Evolutionary conservation across 2,888 invertebrate genomes (phyloP), one percentile per base, ranked within the genome.

Genomic region (Pyrochroa serraticornis): DNA sequence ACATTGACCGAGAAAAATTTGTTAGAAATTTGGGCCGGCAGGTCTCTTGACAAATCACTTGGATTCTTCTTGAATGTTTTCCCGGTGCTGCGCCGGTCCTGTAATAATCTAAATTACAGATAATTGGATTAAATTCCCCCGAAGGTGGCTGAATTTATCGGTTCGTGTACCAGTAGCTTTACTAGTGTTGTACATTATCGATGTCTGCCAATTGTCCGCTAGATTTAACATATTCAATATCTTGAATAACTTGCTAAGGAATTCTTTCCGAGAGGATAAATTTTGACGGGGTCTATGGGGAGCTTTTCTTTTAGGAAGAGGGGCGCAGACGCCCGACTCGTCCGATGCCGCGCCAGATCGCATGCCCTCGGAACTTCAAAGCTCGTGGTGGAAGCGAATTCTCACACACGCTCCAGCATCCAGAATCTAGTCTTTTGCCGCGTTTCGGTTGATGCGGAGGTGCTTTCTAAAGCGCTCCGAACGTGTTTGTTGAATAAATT

Each of bases 281-380:
- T 71, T 71, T 70, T 60, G 60, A 62, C 51, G 66, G 68, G 67
- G 65, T 63, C 63, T 61, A 58, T 66, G 55, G 61, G 64, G 60
- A 60, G 62, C 57, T 64, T 70, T 70, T 69, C 69, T 68, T 65
- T 66, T 50, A 46, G 41, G 52, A 53, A 56, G 62, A 55, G 61
- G 64, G 56, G 67, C 65, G 59, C 65, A 61, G 57, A 59, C 65
- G 62, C 65, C 62, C 50, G 42, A 32, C 52, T 64, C 69, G 68
- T 52, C 51, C 39, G 49, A 42, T 46, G 41, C 66, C 65, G 53
- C 50, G 22, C 37, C 52, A 49, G 37, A 54, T 64, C 66, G 69
- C 80, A 79, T 81, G 74, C 82, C 82, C 66, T 79, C 80, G 78
- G 81, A 80, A 66, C 78, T 75, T 79, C 79, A 72, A 81, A 81